Percentiles rank a stretch among this genome's conserved stretches.
phyloP scores from a whole-genome alignment of 2,113 vertebrate genomes.

The Castor canadensis region DNA sequence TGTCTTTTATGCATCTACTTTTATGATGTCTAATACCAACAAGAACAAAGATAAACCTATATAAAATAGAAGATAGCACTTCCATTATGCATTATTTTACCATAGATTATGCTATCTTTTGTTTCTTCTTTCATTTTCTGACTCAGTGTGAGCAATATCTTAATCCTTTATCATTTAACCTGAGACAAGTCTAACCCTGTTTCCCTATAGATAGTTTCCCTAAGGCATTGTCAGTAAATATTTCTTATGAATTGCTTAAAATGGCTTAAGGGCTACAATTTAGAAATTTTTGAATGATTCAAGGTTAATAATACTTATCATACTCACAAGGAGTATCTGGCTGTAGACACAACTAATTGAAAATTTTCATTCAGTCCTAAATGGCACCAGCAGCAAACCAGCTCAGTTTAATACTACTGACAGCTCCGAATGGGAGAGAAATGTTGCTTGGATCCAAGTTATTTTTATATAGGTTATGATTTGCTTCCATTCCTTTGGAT shows the following conservation, averaged over 20 bases:
- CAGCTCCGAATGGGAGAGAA: background rate
- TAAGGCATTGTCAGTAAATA: background rate
- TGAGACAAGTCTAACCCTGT: background rate
- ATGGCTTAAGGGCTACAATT: background rate
- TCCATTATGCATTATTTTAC: background rate
- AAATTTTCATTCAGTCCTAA: constrained; percentile 40
- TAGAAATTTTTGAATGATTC: constrained; percentile 13
- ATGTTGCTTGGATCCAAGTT: background rate
- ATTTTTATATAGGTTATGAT: background rate
- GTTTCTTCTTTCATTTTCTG: background rate
- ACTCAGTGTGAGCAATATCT: background rate
- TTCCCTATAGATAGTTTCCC: background rate
- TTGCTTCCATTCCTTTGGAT: constrained; percentile 13
- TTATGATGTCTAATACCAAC: constrained; percentile 29
- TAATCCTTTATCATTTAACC: constrained; percentile 23
- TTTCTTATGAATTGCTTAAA: background rate
- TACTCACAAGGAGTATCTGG: background rate
- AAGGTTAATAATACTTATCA: background rate
- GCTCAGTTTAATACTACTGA: background rate
- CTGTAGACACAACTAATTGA: background rate
- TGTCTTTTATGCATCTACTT: background rate
- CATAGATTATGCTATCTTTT: background rate
- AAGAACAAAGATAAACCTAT: background rate
- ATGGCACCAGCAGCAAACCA: background rate
- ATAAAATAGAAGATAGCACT: background rate